phyloP scores from a whole-genome alignment of 2,113 vertebrate species.

The Amphiprion percula region DNA sequence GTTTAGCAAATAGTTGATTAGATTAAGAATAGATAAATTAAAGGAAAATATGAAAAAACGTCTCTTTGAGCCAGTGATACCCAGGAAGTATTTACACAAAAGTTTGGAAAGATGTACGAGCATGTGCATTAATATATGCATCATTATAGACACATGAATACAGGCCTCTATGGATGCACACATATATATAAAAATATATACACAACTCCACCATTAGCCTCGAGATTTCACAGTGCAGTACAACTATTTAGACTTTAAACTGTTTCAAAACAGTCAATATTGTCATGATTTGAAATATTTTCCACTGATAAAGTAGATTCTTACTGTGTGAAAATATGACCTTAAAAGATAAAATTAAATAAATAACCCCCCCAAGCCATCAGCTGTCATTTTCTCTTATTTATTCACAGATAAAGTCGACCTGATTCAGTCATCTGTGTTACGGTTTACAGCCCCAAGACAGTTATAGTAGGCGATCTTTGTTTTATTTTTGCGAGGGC shows the following conservation, averaged over 20 bases:
- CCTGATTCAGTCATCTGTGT: neutral
- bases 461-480: constrained; percentile 1
- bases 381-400: neutral
- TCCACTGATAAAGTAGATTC: neutral
- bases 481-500: constrained; percentile 1
- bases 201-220: neutral
- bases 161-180: neutral
- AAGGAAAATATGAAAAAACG: neutral
- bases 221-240: neutral
- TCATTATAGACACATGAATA: neutral
- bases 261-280: neutral
- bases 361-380: neutral
- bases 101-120: neutral
- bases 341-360: neutral
- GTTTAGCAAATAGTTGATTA: neutral
- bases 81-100: neutral
- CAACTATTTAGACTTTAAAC: neutral
- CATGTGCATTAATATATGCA: neutral
- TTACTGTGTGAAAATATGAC: neutral
- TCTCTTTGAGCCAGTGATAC: neutral
- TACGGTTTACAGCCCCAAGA: constrained; percentile 11
- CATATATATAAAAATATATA: neutral
- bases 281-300: neutral
- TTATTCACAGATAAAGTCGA: neutral
- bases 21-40: neutral